phyloP scores from a whole-genome alignment of 2,797 vertebrate genomes.

The Sebastes iracundus region DNA sequence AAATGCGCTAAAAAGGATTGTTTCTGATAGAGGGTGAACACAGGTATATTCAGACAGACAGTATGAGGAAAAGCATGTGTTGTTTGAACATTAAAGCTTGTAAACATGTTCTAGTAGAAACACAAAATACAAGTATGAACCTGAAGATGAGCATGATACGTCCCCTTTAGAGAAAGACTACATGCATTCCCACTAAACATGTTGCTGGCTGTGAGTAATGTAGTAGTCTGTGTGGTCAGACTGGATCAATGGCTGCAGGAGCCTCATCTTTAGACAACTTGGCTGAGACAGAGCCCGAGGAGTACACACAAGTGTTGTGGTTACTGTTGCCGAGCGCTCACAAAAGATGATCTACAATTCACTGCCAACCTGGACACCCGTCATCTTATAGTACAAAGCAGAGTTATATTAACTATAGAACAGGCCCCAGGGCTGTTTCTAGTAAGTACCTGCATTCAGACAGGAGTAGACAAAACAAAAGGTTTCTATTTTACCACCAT shows the following conservation, averaged over 20 bases:
- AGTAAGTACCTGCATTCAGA: not conserved
- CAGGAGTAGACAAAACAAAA: no score
- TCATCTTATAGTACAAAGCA: not conserved
- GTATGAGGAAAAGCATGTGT: no score
- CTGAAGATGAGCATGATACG: no score
- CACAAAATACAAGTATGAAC: no score
- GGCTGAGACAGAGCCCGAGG: not conserved
- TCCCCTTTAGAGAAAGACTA: not conserved
- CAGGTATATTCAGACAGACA: no score
- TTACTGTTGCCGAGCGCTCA: constrained; percentile 64
- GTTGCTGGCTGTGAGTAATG: not conserved
- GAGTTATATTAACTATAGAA: not conserved
- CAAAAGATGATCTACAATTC: constrained; percentile 38
- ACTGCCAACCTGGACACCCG: not conserved
- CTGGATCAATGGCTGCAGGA: constrained; percentile 24
- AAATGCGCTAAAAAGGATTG: no score
- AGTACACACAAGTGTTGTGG: constrained; percentile 62
- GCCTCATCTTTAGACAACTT: constrained; percentile 6
- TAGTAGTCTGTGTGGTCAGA: not conserved
- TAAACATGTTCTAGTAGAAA: no score
- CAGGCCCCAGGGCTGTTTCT: not conserved
- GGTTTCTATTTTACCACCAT: no score
- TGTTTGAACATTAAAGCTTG: no score
- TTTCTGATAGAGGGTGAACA: no score
- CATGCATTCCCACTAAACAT: not conserved